Base-by-base conservation (phyloP, 2,888 invertebrate species). In the Pandemis heparana region DNA sequence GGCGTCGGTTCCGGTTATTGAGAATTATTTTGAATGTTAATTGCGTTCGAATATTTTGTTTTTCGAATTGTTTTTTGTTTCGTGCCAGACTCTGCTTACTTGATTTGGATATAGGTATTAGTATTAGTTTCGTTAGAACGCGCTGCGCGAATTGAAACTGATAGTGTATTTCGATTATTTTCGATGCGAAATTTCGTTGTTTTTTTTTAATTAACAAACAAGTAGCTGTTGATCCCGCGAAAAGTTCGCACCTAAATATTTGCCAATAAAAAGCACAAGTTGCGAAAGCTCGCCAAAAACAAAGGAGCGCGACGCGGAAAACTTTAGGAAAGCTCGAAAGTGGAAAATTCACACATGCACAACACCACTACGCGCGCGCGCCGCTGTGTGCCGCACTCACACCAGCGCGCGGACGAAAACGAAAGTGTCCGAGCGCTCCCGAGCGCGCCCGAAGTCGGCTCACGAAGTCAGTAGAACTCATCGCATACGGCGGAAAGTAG, bases 401-500 rank as follows among this genome's bases (percentile, higher is more conserved):
- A 85, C 88, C 79, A 78, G 84, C 82, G 84, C 83, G 81, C 88
- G 80, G 87, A 91, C 90, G 95, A 95, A 95, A 95, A 94, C 94
- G 94, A 95, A 94, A 95, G 94, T 94, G 92, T 84, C 87, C 94
- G 94, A 94, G 79, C 83, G 81, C 77, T 82, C 89, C 90, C 95
- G 95, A 94, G 87, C 88, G 87, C 84, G 77, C 86, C 95, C 95
- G 95, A 95, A 87, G 90, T 91, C 88, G 86, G 92, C 94, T 92
- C 90, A 93, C 94, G 90, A 89, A 95, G 93, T 92, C 92, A 92
- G 94, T 94, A 84, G 92, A 94, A 94, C 94, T 94, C 92, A 89
- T 88, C 92, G 92, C 65, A 43, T 51, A 60, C 74, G 69, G 51
- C 84, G 89, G 92, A 95, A 95, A 95, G 95, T 96, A 95, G 95